A percentile compares a stretch with the other conserved stretches of the same genome.
Evolutionary conservation across 2,113 vertebrate species (phyloP).

Genomic region (Thymallus thymallus): DNA sequence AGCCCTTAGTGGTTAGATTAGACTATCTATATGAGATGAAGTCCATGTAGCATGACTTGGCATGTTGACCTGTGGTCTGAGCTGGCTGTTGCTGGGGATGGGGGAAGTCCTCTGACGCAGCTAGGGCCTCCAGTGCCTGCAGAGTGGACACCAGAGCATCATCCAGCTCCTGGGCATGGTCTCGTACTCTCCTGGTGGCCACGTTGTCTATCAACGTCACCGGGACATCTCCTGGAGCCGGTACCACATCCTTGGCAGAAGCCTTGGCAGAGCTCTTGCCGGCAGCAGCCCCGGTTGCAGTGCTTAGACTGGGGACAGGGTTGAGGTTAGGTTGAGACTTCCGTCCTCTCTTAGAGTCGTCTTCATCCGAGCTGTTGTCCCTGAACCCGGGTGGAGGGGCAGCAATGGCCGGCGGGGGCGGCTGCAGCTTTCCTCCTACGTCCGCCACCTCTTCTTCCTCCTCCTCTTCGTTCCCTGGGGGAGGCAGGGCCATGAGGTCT

Average conservation of each 20-base stretch:
- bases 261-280: slow-evolving; percentile 47
- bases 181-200: slow-evolving; percentile 87
- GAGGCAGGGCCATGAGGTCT: slow-evolving; percentile 91
- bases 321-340: slow-evolving; percentile 50
- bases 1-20: not conserved
- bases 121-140: slow-evolving; percentile 94
- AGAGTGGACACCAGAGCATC: slow-evolving; percentile 96
- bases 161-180: slow-evolving; percentile 95
- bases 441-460: slow-evolving; percentile 68
- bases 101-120: slow-evolving; percentile 93
- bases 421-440: slow-evolving; percentile 73
- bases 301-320: not conserved
- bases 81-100: slow-evolving; percentile 85
- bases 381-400: slow-evolving; percentile 95
- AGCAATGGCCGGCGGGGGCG: slow-evolving; percentile 85
- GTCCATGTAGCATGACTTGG: slow-evolving; percentile 52
- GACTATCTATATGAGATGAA: slow-evolving; percentile 23
- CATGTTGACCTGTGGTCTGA: slow-evolving; percentile 91
- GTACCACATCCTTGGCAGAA: slow-evolving; percentile 34
- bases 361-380: slow-evolving; percentile 97
- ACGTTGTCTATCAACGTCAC: slow-evolving; percentile 94
- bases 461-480: slow-evolving; percentile 88
- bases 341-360: slow-evolving; percentile 85
- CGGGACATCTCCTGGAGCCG: slow-evolving; percentile 85
- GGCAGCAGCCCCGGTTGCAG: too few species aligned